A percentile compares a stretch with the other conserved stretches of the same genome.
Evolutionary conservation across 2,113 vertebrate species (phyloP).

Genomic region (Hydropotes inermis): DNA sequence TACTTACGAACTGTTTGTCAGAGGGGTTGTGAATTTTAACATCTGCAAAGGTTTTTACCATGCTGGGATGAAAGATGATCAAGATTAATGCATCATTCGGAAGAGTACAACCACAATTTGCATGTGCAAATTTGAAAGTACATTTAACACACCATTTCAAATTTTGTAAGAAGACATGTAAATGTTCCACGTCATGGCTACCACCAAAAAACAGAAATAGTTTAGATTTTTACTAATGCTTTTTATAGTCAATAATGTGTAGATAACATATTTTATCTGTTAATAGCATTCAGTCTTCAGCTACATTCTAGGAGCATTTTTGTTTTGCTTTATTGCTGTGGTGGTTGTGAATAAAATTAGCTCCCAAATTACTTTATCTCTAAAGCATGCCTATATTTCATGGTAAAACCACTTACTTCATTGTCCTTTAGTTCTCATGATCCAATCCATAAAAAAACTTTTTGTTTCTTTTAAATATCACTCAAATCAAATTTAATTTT

Average conservation of each 20-base stretch:
- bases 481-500: background rate
- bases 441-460: background rate
- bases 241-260: background rate
- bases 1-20: constrained; percentile 33
- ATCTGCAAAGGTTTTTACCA: constrained; percentile 5
- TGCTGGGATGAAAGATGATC: constrained; percentile 25
- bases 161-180: background rate
- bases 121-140: background rate
- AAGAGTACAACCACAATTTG: background rate
- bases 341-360: background rate
- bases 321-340: background rate
- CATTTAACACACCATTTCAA: background rate
- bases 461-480: background rate
- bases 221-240: background rate
- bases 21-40: constrained; percentile 43
- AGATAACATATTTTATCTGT: background rate
- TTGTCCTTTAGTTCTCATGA: background rate
- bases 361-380: constrained; percentile 18
- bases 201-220: background rate
- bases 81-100: background rate
- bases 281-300: background rate
- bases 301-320: constrained; percentile 11
- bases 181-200: background rate
- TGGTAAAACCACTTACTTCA: background rate
- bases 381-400: background rate